A percentile compares a stretch with the other conserved stretches of the same genome.
Conservation (phyloP, 2,113 vertebrate genomes). For the Climacteris rufus region DNA sequence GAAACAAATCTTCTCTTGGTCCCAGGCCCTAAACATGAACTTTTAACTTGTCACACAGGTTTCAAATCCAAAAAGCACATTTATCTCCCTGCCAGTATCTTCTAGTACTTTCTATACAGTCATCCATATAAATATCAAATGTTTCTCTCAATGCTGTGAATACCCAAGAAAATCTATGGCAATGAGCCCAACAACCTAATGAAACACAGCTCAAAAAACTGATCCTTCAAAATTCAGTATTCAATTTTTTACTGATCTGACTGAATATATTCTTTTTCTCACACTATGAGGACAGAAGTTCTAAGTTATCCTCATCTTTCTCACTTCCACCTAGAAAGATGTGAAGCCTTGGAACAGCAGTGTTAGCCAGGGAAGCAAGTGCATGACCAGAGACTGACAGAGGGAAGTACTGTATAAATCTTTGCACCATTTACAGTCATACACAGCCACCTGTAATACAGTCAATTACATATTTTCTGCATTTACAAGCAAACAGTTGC, state of each 20-base stretch:
- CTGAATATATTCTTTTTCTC: neutral
- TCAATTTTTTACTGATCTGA: neutral
- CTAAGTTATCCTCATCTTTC: neutral
- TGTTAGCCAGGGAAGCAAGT: neutral
- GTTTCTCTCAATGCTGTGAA: neutral
- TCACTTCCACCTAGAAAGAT: neutral
- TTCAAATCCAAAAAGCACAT: neutral
- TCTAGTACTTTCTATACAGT: neutral
- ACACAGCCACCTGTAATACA: neutral
- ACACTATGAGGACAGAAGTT: neutral
- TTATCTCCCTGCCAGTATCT: neutral
- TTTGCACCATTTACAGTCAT: neutral
- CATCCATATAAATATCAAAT: neutral
- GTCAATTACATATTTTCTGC: neutral
- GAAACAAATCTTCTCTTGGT: neutral
- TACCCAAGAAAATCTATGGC: neutral
- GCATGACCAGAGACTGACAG: neutral
- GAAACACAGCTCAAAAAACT: neutral
- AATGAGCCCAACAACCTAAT: neutral
- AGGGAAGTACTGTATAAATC: neutral
- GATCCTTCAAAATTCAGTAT: neutral
- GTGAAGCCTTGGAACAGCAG: neutral
- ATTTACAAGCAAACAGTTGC: neutral
- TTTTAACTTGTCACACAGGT: neutral
- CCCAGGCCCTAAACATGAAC: neutral